phyloP scores from a whole-genome alignment of 2,888 invertebrate species.

The Drosophila leonis region DNA sequence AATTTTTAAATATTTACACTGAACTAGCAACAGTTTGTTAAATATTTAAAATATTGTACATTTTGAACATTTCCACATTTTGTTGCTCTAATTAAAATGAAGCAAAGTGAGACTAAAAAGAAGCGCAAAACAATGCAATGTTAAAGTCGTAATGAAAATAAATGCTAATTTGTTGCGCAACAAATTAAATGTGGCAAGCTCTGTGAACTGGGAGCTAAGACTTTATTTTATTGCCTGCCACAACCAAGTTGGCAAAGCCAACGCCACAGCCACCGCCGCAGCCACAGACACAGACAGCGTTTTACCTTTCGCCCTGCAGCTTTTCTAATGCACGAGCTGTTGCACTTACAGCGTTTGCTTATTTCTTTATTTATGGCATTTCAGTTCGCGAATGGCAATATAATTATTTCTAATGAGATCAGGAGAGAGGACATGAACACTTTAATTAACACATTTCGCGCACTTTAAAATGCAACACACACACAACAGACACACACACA shows the following conservation, averaged over 20 bases:
- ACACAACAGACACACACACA: slow-evolving; percentile 36
- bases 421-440: slow-evolving; percentile 26
- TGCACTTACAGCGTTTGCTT: slow-evolving; percentile 52
- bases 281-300: neutral
- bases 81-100: slow-evolving; percentile 61
- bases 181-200: slow-evolving; percentile 81
- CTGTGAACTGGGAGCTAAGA: slow-evolving; percentile 63
- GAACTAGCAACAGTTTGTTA: neutral
- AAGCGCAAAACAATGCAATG: slow-evolving; percentile 34
- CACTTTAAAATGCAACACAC: slow-evolving; percentile 72
- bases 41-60: neutral
- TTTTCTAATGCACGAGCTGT: slow-evolving; percentile 62
- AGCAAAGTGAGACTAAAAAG: slow-evolving; percentile 49
- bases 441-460: slow-evolving; percentile 70
- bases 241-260: slow-evolving; percentile 64
- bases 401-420: slow-evolving; percentile 61
- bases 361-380: slow-evolving; percentile 64
- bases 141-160: slow-evolving; percentile 79
- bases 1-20: neutral
- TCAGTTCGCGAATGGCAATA: slow-evolving; percentile 35
- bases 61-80: neutral
- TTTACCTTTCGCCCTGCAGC: slow-evolving; percentile 20
- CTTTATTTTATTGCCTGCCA: slow-evolving; percentile 77
- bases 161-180: slow-evolving; percentile 85
- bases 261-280: slow-evolving; percentile 24